Conservation (phyloP, 2,113 vertebrate species). For the Hucho hucho region DNA sequence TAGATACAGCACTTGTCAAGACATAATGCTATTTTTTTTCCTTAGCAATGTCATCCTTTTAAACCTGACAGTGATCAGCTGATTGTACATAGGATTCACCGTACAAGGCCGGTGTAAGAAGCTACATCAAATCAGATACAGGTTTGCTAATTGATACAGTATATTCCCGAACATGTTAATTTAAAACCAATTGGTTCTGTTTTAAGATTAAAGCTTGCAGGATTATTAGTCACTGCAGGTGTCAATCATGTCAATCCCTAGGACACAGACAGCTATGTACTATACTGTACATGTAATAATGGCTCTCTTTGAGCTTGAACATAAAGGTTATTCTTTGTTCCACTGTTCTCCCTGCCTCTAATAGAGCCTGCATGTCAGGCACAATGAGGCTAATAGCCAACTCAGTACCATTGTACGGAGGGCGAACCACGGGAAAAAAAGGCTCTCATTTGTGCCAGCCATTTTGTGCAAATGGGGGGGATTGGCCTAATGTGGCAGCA, state of each 20-base stretch:
- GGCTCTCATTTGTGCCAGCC: not conserved
- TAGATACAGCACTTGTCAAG: no score
- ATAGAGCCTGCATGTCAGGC: not conserved
- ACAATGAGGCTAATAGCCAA: conserved; percentile 1
- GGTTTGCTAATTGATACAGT: no score
- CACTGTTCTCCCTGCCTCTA: not conserved
- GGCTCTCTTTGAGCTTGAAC: not conserved
- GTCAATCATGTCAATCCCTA: not conserved
- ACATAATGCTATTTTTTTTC: no score
- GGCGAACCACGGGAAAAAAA: not conserved
- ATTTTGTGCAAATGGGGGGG: not conserved
- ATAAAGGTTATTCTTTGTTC: not conserved
- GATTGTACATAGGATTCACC: no score
- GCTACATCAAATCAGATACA: no score
- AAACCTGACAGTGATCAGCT: no score
- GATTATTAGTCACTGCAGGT: no score
- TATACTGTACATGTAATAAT: not conserved
- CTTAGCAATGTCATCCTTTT: no score
- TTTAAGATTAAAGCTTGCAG: no score
- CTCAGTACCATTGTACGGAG: not conserved
- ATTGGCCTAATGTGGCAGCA: not conserved
- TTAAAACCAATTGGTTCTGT: no score
- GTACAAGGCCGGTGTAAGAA: no score
- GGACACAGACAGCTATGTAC: not conserved
- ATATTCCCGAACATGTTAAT: no score